Evolutionary conservation across 1,140 invertebrate genomes (phyloP), one percentile per base, ranked within the genome.

Genomic region (Tetramorium parvispinum): DNA sequence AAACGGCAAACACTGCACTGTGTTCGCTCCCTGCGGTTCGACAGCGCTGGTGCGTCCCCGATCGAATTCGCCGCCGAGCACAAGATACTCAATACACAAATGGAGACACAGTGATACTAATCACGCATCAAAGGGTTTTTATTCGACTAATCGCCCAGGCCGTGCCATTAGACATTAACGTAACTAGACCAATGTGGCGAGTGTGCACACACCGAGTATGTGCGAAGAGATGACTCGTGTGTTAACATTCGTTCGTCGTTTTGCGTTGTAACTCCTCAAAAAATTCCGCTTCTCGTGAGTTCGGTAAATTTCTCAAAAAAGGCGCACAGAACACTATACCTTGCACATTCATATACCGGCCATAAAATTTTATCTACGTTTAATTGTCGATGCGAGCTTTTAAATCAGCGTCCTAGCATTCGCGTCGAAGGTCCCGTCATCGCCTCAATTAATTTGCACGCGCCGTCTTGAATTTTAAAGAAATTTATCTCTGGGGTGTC

Each of bases 61-160:
- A 73, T 73, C 79, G 51, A 82, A 18, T 73, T 82, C 65, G 51
- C 65, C 68, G 78, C 21, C n/a, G 51, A 53, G 40, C 11, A 65
- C 46, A 32, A 71, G 66, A 82, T 82, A 57, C 51, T 82, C 63
- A 82, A 32, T 70, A 73, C 65, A 73, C 37, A 71, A 46, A 82
- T 13, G 40, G 24, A 71, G 51, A 82, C 66, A 73, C 5, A 81
- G 70, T 71, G 51, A 82, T 71, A 82, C 51, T 57, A 82, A 82
- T 68, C 40, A 75, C 66, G 79, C 79, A 82, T 82, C 51, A 82
- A 59, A 59, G 66, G 79, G 40, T 73, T 82, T 32, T 82, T 82
- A 61, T 73, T 82, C 53, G 68, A 59, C 66, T 73, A 82, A 73
- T 70, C 78, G 63, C 49, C 78, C 66, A 82, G 66, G 66, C 53